Conservation (phyloP, 2,113 vertebrate genomes). For the Eira barbara region DNA sequence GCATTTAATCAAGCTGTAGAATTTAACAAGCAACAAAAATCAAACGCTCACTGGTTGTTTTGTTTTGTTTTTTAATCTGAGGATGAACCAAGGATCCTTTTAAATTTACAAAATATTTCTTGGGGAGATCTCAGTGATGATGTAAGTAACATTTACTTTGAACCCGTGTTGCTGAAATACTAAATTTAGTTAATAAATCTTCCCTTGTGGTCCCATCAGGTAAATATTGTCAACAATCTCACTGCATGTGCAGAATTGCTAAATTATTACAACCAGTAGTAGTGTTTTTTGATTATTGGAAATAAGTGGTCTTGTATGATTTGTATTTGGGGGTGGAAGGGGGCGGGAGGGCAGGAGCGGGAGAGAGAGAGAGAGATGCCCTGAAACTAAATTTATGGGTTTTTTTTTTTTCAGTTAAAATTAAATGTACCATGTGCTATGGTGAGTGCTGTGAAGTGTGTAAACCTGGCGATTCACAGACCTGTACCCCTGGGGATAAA, state of each 20-base stretch:
- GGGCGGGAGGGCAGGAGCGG: neutral
- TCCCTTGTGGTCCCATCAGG: neutral
- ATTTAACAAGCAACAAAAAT: conserved; percentile 42
- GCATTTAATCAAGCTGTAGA: conserved; percentile 23
- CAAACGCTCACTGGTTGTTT: conserved; percentile 12
- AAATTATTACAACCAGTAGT: neutral
- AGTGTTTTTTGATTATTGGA: neutral
- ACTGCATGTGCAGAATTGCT: neutral
- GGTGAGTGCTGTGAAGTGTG: no score
- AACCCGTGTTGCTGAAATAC: conserved; percentile 18
- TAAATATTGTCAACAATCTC: conserved; percentile 2
- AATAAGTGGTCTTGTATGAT: neutral
- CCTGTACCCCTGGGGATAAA: no score
- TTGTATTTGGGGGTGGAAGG: neutral
- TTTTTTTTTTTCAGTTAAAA: conserved; percentile 12
- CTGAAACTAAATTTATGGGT: neutral
- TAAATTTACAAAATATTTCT: conserved; percentile 42
- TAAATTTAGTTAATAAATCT: conserved; percentile 52
- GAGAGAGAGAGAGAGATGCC: neutral
- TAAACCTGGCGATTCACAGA: no score
- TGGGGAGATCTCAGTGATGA: neutral
- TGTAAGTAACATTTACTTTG: conserved; percentile 50
- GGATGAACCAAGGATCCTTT: conserved; percentile 1
- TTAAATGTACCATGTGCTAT: neutral
- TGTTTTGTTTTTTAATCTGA: conserved; percentile 28